Percentiles rank a stretch among this genome's conserved stretches.
Evolutionary conservation across 2,797 vertebrate genomes (phyloP).

Genomic region (Tauraco hartlaubi): DNA sequence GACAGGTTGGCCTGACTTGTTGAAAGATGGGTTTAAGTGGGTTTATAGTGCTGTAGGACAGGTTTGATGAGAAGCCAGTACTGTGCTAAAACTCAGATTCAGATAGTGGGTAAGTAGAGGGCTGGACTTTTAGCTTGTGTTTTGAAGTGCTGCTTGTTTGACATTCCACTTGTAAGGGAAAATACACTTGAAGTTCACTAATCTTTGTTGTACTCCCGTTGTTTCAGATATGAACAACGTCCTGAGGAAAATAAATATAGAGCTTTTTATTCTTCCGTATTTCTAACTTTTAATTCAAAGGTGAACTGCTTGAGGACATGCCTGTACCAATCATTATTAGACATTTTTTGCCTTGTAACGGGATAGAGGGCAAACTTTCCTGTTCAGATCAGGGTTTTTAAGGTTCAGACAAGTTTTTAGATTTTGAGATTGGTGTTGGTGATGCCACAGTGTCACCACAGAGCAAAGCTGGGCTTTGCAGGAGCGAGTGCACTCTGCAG

Average conservation of each 20-base stretch:
- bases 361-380: neutral
- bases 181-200: neutral
- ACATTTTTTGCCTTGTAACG: neutral
- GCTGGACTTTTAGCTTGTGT: neutral
- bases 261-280: neutral
- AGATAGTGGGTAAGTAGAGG: neutral
- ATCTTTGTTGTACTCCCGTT: neutral
- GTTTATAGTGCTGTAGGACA: neutral
- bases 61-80: neutral
- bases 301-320: neutral
- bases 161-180: neutral
- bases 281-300: neutral
- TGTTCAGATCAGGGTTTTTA: neutral
- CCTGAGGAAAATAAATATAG: neutral
- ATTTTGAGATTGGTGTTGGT: neutral
- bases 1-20: neutral
- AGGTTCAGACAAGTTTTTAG: neutral
- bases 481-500: fast-evolving
- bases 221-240: neutral
- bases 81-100: neutral
- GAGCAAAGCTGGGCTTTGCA: neutral
- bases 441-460: neutral
- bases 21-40: neutral
- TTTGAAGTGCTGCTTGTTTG: neutral
- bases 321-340: neutral